Evolutionary conservation across 2,113 vertebrate species (phyloP).

Genomic region (Scomber colias): DNA sequence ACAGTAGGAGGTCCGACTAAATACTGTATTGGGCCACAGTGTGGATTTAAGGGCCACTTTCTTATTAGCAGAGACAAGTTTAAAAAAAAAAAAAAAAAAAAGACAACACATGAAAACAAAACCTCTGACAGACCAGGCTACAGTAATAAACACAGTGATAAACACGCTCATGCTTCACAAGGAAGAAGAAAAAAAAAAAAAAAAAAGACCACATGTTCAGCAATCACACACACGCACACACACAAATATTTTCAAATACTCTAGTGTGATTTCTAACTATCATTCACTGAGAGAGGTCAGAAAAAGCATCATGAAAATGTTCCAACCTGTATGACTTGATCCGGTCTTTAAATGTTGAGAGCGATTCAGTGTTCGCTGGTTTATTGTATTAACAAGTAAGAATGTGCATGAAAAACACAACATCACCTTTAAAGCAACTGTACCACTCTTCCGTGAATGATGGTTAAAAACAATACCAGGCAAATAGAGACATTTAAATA

Average conservation of each 20-base stretch:
- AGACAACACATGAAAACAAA: constrained; percentile 6
- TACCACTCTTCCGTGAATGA: constrained; percentile 76
- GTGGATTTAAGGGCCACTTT: constrained; percentile 48
- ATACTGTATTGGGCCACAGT: constrained; percentile 43
- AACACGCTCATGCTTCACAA: constrained; percentile 81
- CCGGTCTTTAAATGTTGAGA: neutral
- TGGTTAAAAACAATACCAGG: constrained; percentile 81
- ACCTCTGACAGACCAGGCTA: constrained; percentile 63
- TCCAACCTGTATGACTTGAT: neutral
- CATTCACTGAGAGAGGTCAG: constrained; percentile 63
- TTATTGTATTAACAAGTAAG: no score
- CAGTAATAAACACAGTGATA: constrained; percentile 67
- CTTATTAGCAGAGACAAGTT: constrained; percentile 23
- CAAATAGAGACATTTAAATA: constrained; percentile 87
- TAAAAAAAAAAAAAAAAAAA: constrained; percentile 1
- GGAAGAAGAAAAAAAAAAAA: constrained; percentile 28
- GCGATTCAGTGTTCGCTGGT: no score
- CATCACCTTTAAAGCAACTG: neutral
- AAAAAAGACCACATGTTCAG: constrained; percentile 32
- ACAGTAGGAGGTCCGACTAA: constrained; percentile 23
- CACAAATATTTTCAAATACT: constrained; percentile 73
- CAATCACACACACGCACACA: constrained; percentile 47
- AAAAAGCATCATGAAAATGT: neutral
- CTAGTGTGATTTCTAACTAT: constrained; percentile 72
- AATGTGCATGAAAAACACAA: no score